phyloP scores from a whole-genome alignment of 2,113 vertebrate species.

The Osmerus mordax region DNA sequence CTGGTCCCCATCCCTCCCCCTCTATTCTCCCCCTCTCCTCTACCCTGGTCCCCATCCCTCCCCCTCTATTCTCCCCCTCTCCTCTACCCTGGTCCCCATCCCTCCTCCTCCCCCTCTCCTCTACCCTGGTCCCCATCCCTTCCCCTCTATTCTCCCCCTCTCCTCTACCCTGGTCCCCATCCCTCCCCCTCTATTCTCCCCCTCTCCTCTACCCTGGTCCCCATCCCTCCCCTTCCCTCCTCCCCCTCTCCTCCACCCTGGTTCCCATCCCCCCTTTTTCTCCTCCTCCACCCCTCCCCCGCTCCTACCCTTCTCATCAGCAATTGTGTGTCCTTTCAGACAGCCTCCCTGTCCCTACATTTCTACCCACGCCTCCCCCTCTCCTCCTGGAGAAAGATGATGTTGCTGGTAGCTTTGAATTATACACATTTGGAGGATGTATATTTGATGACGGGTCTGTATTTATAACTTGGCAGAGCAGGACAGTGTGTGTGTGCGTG shows the following conservation, averaged over 20 bases:
- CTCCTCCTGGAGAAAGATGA: background rate
- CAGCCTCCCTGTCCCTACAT: background rate
- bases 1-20: background rate
- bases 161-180: background rate
- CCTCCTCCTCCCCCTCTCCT: background rate
- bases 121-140: background rate
- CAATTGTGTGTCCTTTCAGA: no score
- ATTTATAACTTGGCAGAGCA: background rate
- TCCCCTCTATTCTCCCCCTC: background rate
- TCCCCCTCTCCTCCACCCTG: background rate
- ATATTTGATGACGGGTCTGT: background rate
- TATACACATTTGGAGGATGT: background rate
- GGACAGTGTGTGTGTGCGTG: background rate
- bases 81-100: background rate
- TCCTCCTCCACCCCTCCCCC: background rate
- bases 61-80: background rate
- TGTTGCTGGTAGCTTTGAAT: background rate
- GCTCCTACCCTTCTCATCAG: background rate
- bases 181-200: background rate
- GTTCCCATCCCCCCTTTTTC: background rate
- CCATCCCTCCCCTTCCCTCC: background rate
- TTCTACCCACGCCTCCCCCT: background rate
- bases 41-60: background rate
- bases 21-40: background rate
- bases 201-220: background rate